Conservation (phyloP, 2,113 vertebrate species). For the Coryphaenoides rupestris region DNA sequence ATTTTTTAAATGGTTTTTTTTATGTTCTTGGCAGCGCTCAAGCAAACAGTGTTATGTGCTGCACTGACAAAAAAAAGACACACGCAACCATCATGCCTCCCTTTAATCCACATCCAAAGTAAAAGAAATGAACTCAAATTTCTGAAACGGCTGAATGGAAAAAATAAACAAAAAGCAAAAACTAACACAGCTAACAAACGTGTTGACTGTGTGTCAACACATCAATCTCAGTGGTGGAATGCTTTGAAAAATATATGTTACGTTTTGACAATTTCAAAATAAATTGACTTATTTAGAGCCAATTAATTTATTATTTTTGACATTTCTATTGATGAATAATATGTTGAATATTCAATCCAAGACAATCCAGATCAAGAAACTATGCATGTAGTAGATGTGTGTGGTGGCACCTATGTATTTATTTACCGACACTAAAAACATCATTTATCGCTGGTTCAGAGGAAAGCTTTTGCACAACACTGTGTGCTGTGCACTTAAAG, state of each 20-base stretch:
- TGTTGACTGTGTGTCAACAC: too few relatives aligned
- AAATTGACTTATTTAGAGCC: too few relatives aligned
- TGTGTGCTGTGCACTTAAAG: constrained; percentile 29
- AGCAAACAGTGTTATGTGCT: constrained; percentile 36
- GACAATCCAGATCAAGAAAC: not conserved
- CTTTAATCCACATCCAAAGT: constrained; percentile 42
- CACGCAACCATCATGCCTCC: constrained; percentile 12
- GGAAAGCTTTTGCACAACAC: constrained; percentile 45
- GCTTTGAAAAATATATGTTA: too few relatives aligned
- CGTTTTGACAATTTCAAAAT: too few relatives aligned
- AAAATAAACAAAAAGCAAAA: constrained; percentile 10
- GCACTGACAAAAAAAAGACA: constrained; percentile 19
- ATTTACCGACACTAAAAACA: constrained; percentile 29
- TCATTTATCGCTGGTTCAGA: constrained; percentile 23
- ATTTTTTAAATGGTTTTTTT: constrained; percentile 38
- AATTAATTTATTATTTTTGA: too few relatives aligned
- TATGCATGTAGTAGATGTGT: too few relatives aligned
- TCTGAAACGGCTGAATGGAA: constrained; percentile 49
- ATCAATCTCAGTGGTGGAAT: too few relatives aligned
- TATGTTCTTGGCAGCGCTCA: constrained; percentile 44
- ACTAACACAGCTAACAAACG: too few relatives aligned
- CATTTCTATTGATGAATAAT: too few relatives aligned
- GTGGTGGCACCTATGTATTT: constrained; percentile 28
- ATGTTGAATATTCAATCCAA: too few relatives aligned
- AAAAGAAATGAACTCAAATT: constrained; percentile 40